Conservation (phyloP, 2,797 vertebrate species). For the Sylvia borin region DNA sequence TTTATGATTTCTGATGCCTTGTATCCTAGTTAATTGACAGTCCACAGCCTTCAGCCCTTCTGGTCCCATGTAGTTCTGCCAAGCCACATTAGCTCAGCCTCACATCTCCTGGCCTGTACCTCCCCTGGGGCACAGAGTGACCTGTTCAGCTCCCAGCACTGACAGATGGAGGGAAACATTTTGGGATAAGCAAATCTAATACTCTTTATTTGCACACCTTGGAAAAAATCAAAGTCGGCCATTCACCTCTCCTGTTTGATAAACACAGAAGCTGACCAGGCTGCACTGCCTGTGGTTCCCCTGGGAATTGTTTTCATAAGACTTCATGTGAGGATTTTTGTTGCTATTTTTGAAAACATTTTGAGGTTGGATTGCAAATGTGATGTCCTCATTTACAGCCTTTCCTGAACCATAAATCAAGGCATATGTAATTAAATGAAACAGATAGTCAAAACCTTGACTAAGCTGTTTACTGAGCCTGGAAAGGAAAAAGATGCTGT, state of each 20-base stretch:
- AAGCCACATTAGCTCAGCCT: neutral
- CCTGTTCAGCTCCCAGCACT: neutral
- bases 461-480: conserved; percentile 55
- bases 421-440: conserved; percentile 53
- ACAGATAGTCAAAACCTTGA: conserved; percentile 59
- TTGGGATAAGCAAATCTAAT: conserved; percentile 51
- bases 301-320: conserved; percentile 41
- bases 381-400: conserved; percentile 56
- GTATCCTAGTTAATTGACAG: neutral
- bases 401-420: conserved; percentile 64
- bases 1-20: neutral
- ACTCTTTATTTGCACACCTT: conserved; percentile 55
- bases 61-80: neutral
- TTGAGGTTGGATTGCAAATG: conserved; percentile 47
- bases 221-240: conserved; percentile 60
- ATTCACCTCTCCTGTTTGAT: conserved; percentile 60
- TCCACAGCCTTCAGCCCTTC: neutral
- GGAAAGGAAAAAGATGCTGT: conserved; percentile 20
- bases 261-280: conserved; percentile 38
- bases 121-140: neutral
- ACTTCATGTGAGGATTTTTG: conserved; percentile 59
- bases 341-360: conserved; percentile 59
- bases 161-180: conserved; percentile 57
- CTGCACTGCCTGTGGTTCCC: conserved; percentile 2
- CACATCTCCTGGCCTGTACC: neutral